These are phyloP conservation scores for Frankliniella intonsa DNA, from an alignment of 2,888 invertebrate species.

Conservation along the genomic window DNA sequence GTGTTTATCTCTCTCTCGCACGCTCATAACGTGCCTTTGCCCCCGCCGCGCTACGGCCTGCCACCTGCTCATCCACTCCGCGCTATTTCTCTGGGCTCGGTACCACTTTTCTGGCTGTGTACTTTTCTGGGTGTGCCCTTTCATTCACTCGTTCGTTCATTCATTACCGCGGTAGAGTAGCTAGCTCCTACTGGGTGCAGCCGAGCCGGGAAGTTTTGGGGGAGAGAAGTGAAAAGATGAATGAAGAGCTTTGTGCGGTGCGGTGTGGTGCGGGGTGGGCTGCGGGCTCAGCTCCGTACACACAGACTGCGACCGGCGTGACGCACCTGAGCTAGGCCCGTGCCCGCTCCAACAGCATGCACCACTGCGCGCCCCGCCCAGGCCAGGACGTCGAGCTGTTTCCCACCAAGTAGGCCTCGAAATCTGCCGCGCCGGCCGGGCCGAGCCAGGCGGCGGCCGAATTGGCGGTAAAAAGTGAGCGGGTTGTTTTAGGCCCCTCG, in stretches of 20 bases:
- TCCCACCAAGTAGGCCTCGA: no score
- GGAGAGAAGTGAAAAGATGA: conserved; percentile 39
- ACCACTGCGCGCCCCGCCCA: conserved; percentile 36
- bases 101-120: background rate
- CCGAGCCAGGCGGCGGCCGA: background rate
- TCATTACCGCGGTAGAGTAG: no score
- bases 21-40: background rate
- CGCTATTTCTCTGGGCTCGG: background rate
- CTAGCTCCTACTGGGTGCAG: conserved; percentile 35
- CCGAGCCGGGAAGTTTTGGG: conserved; percentile 45
- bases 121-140: background rate
- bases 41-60: no score
- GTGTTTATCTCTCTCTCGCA: background rate
- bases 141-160: no score
- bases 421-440: background rate
- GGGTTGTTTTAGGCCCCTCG: background rate
- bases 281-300: conserved; percentile 27
- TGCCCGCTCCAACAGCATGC: conserved; percentile 32
- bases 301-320: conserved; percentile 26
- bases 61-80: background rate
- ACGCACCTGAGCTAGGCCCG: conserved; percentile 29
- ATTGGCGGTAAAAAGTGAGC: no score
- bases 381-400: background rate
- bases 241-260: conserved; percentile 39
- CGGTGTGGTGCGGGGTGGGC: conserved; percentile 48